Base-by-base conservation (phyloP, 1,140 invertebrate species). In the Anoplolepis gracilipes region DNA sequence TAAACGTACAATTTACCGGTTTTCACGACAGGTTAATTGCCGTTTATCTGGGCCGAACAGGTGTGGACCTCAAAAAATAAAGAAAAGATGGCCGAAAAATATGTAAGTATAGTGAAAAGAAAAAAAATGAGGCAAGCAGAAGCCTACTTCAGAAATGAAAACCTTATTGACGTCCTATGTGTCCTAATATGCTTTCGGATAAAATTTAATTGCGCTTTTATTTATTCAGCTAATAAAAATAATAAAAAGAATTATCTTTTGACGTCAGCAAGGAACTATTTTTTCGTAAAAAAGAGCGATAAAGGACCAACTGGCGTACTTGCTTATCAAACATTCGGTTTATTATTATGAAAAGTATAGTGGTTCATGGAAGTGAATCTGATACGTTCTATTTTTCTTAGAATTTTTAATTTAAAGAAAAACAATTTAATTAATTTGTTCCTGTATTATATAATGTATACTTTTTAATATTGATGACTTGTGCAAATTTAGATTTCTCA, bases 1-100 rank as follows among this genome's bases (percentile, higher is more conserved):
- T 77, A 61, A 49, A 62, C 30, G 49, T 49, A 77, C 78, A 77
- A 87, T 87, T 88, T 88, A 77, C 70, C 72, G 57, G 65, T 87
- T 84, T 87, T 8, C 36, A 0, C 16, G 46, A 57, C 61, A 49
- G 22, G 28, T 64, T 42, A 64, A 84, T 61, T 42, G 49, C 28
- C 55, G 33, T 78, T 84, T 57, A 81, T 69, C 39, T 73, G 28
- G 22, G 25, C 7, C 39, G 16, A 55, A 55, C 64, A 57, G 25
- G 49, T 69, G 49, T 69, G 19, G 61, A 39, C 19, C 3, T 64
- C 19, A 19, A n/a, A 64, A 33, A 64, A 33, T 10, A 33, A 16
- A 11, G 11, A 36, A 57, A 39, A 25, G 10, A 0, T 7, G 16
- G 39, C 11, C 0, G 10, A 42, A n/a, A 76, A 42, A 76, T 8